Conservation (phyloP, 2,113 vertebrate genomes). For the Todiramphus saurophagus region DNA sequence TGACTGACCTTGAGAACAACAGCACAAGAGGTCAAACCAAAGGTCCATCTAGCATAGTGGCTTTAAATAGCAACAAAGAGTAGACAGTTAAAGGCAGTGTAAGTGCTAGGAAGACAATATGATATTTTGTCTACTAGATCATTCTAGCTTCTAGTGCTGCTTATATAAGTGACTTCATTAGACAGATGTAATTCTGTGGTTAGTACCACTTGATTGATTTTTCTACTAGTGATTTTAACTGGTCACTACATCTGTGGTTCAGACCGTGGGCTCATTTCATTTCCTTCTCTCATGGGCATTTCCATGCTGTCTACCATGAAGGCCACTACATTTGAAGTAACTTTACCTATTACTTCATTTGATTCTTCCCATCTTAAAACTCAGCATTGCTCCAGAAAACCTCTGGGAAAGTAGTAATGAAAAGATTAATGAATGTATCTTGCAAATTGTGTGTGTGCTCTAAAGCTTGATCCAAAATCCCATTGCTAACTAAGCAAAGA, state of each 20-base stretch:
- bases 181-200: conserved; percentile 32
- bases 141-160: not conserved
- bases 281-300: not conserved
- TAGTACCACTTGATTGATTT: conserved; percentile 20
- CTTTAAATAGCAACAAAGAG: not conserved
- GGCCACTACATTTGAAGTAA: conserved; percentile 20
- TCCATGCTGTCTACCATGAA: conserved; percentile 7
- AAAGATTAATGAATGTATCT: conserved; percentile 28
- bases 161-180: conserved; percentile 32
- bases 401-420: not conserved
- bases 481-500: conserved; percentile 7
- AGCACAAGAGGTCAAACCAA: not conserved
- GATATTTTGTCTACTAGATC: conserved; percentile 18
- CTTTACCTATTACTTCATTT: conserved; percentile 26
- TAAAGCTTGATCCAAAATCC: not conserved
- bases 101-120: not conserved
- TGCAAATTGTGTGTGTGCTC: not conserved
- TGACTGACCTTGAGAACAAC: not conserved
- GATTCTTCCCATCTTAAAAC: not conserved
- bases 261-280: not conserved
- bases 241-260: conserved; percentile 24
- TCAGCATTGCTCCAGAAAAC: not conserved
- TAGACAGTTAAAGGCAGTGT: not conserved
- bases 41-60: not conserved
- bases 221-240: conserved; percentile 1